phyloP scores from a whole-genome alignment of 2,797 vertebrate species.

The Potorous gilbertii region DNA sequence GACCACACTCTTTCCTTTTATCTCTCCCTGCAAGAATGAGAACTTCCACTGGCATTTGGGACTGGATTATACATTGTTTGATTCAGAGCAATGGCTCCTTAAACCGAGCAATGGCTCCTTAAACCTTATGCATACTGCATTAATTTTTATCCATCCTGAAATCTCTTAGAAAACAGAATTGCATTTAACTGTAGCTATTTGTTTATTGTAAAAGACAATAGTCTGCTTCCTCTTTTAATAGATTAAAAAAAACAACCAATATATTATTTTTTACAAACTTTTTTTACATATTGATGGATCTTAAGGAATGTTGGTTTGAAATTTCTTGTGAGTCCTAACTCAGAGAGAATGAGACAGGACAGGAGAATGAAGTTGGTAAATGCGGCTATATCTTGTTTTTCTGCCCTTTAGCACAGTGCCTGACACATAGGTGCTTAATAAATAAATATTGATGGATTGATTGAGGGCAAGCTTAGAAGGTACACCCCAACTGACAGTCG shows the following conservation, averaged over 20 bases:
- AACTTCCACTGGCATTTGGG: background rate
- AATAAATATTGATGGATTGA: background rate
- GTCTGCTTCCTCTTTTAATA: background rate
- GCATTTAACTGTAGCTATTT: background rate
- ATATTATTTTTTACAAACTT: background rate
- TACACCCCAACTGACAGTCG: background rate
- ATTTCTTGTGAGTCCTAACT: background rate
- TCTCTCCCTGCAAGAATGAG: slow-evolving; percentile 23
- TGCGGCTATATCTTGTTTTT: background rate
- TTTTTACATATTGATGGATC: background rate
- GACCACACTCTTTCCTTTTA: slow-evolving; percentile 25
- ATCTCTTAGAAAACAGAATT: slow-evolving; percentile 34
- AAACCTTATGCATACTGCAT: background rate
- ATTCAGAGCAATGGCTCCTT: background rate
- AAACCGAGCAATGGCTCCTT: background rate
- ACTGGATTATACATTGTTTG: background rate
- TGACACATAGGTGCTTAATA: background rate
- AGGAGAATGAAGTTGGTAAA: slow-evolving; percentile 5
- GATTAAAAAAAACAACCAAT: background rate
- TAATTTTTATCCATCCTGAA: slow-evolving; percentile 1
- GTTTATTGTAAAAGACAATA: slow-evolving; percentile 29
- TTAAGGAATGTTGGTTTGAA: slow-evolving; percentile 18
- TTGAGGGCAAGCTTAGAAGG: background rate
- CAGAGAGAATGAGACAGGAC: background rate
- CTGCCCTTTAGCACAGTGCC: background rate